A percentile compares a stretch with the other conserved stretches of the same genome.
Conservation (phyloP, 2,888 invertebrate species). For the Rhogogaster chlorosoma region DNA sequence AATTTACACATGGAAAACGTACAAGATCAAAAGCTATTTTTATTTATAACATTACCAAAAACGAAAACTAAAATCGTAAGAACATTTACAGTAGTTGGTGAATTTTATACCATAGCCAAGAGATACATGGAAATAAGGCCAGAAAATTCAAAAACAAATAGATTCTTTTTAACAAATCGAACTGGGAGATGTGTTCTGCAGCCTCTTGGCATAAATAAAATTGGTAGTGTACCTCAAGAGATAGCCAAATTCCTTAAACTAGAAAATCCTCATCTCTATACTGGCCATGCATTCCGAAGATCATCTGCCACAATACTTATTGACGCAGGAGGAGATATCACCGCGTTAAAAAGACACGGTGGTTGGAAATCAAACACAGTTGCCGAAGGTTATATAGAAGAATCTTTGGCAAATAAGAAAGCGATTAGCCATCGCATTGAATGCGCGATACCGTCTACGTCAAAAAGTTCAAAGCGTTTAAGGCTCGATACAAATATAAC, state of each 20-base stretch:
- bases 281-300: not conserved
- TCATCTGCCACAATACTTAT: conserved; percentile 2
- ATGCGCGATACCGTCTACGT: not conserved
- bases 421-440: conserved; percentile 6
- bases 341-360: conserved; percentile 12
- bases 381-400: not conserved
- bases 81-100: conserved; percentile 50
- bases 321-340: conserved; percentile 3
- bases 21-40: not conserved
- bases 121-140: not conserved
- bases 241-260: not conserved
- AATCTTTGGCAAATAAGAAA: not conserved
- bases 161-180: no score
- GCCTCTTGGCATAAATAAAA: not conserved
- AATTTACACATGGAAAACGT: conserved; percentile 13
- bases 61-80: conserved; percentile 31
- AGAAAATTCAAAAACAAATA: no score
- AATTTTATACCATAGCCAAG: conserved; percentile 51
- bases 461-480: not conserved
- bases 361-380: conserved; percentile 21
- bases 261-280: not conserved
- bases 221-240: not conserved
- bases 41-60: conserved; percentile 1
- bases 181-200: not conserved
- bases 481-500: not conserved